A percentile compares a stretch with the other conserved stretches of the same genome.
Conservation (phyloP, 2,888 invertebrate species). For the Nomada ruficornis region DNA sequence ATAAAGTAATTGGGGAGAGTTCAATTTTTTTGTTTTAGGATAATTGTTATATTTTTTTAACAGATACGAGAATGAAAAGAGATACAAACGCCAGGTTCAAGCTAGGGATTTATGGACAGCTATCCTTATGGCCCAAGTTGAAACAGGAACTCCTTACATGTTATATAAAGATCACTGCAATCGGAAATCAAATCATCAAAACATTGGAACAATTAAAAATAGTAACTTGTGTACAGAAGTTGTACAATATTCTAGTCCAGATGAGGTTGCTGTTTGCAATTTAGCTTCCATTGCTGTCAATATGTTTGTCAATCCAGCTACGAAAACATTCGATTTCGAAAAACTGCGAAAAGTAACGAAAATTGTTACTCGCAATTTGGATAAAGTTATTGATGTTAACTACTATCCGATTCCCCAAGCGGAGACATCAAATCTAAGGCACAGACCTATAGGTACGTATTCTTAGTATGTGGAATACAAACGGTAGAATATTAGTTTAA, state of each 20-base stretch:
- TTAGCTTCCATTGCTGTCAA: slow-evolving; percentile 98
- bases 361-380: slow-evolving; percentile 95
- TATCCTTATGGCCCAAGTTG: slow-evolving; percentile 97
- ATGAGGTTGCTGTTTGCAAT: slow-evolving; percentile 99
- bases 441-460: slow-evolving; percentile 90
- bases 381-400: slow-evolving; percentile 98
- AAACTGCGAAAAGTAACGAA: slow-evolving; percentile 95
- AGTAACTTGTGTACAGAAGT: slow-evolving; percentile 99
- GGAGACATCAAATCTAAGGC: slow-evolving; percentile 93
- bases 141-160: slow-evolving; percentile 99
- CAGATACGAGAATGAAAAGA: slow-evolving; percentile 93
- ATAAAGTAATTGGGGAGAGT: not conserved
- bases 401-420: slow-evolving; percentile 98
- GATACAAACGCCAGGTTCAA: slow-evolving; percentile 88
- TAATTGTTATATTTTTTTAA: slow-evolving; percentile 5
- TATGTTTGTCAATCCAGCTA: slow-evolving; percentile 92
- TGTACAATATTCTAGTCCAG: slow-evolving; percentile 95
- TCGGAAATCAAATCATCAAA: slow-evolving; percentile 98
- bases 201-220: slow-evolving; percentile 98
- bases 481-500: not conserved
- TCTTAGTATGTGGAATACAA: slow-evolving; percentile 11
- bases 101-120: slow-evolving; percentile 97
- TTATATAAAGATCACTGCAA: slow-evolving; percentile 98
- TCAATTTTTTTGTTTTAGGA: not conserved
- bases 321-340: slow-evolving; percentile 93